These are phyloP conservation scores for Rattus rattus DNA, from an alignment of 2,113 vertebrate genomes.

Conservation along the genomic window DNA sequence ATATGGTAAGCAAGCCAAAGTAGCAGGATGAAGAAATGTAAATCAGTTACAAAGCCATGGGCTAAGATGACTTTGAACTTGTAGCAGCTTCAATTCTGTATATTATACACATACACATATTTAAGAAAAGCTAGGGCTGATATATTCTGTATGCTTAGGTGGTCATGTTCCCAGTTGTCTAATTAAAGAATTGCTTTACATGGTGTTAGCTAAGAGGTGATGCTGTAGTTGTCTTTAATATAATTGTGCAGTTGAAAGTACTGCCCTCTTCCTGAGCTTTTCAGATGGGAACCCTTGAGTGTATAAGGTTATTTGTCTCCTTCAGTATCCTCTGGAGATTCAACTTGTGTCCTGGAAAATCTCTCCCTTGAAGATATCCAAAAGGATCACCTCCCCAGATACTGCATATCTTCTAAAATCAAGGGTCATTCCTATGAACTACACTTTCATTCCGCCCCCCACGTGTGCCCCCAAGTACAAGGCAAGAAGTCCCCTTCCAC, in stretches of 20 bases:
- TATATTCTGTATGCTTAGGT: neutral
- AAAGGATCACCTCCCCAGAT: neutral
- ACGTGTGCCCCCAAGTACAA: neutral
- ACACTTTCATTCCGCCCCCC: neutral
- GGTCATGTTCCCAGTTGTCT: slow-evolving; percentile 6
- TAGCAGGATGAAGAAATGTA: neutral
- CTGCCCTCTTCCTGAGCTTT: slow-evolving; percentile 26
- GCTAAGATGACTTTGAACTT: neutral
- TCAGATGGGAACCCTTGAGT: slow-evolving; percentile 2
- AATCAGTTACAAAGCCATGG: neutral
- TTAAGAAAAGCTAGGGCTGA: neutral
- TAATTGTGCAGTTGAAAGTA: neutral
- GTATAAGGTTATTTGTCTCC: neutral
- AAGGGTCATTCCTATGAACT: neutral
- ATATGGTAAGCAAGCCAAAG: slow-evolving; percentile 31
- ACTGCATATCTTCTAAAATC: neutral
- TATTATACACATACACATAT: neutral
- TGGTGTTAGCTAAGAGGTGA: neutral
- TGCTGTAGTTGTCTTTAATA: neutral
- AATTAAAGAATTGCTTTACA: slow-evolving; percentile 17
- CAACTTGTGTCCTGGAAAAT: neutral
- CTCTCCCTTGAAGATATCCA: neutral
- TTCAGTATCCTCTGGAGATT: neutral
- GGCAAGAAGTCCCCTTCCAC: neutral
- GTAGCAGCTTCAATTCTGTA: neutral